Base-by-base conservation (phyloP, 35 echinoderm and acorn worm genomes). In the Strongylocentrotus purpuratus region DNA sequence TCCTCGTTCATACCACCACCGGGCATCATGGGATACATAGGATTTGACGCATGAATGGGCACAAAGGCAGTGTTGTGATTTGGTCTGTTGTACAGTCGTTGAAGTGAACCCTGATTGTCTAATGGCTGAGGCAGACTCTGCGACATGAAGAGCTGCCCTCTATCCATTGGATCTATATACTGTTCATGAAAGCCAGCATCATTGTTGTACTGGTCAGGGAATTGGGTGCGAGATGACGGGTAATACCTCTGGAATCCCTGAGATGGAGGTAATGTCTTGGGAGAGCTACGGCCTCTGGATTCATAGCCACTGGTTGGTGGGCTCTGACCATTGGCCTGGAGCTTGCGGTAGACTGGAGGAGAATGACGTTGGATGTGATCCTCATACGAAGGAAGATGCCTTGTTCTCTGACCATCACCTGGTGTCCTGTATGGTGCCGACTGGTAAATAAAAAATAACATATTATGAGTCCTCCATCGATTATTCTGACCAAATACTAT, bases 351-450 rank as follows among this genome's bases (percentile, higher is more conserved):
- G 9, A 58, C 48, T 1, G 91, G 91, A 47, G 96, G 96, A 35
- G 97, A 90, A 70, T 97, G 97, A 47, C 97, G 94, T 86, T 96
- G 94, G 48, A 99, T 98, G 94, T 99, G 98, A 33, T 99, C 98
- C 28, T 96, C 85, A 90, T 98, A 98, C 14, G 94, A 91, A n/a
- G 97, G 98, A 9, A 97, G 95, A n/a, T 88, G 78, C 47, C 70
- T 85, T 35, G 33, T 14, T 47, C 31, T 52, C 18, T 86, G 50
- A 31, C 46, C 46, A 58, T 93, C 91, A 32, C 85, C 48, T 89
- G 85, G 46, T 46, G 96, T 33, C 32, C 94, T 88, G 86, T 95
- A 88, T 33, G 86, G 87, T 32, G 94, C 3, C 5, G 94, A 95
- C 46, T 89, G 86, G 50, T 3, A 95, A 88, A 87, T 89, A 33